Evolutionary conservation across 1,140 invertebrate species (phyloP), one percentile per base, ranked within the genome.

Genomic region (Papilio glaucus): DNA sequence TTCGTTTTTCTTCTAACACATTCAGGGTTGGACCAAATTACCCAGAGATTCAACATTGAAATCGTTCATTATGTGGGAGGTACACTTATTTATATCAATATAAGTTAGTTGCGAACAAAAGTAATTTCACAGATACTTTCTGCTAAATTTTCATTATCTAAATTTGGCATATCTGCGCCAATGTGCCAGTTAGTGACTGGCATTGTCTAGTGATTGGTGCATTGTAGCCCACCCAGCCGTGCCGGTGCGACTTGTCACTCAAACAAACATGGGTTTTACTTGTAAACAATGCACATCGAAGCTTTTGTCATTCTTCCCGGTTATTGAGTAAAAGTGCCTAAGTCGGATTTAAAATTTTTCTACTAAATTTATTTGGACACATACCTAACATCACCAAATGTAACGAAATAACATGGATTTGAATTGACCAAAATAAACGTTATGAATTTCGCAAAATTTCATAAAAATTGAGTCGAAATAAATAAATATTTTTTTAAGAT

Each of bases 261-360:
- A 79, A 70, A 49, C 61, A 77, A 86, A 85, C 81, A 86, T 82
- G 86, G 87, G 86, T 85, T 84, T 82, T 79, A 79, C 84, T 83
- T 85, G 85, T 86, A 89, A 87, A 90, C 88, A 90, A 90, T 83
- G 72, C 72, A 76, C 76, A 71, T 78, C 75, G 73, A 61, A 71
- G 79, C 85, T 85, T 83, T 90, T 89, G 86, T 85, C 49, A 39
- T 45, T 41, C 10, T 12, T 67, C 13, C 12, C 0, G 13, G 67
- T 33, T 26, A 18, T 33, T 26, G 5, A 24, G 65, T 0, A 12
- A 49, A 68, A 15, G 42, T 49, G 41, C 0, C 1, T 45, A 68
- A 63, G n/a, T 33, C 33, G 4, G 10, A 63, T 13, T 38, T 63
- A 4, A 4, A 8, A 53, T 53, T 4, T 53, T 53, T 24, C 1